A percentile compares a stretch with the other conserved stretches of the same genome.
Conservation (phyloP, 2,797 vertebrate species). For the Siniperca scherzeri region DNA sequence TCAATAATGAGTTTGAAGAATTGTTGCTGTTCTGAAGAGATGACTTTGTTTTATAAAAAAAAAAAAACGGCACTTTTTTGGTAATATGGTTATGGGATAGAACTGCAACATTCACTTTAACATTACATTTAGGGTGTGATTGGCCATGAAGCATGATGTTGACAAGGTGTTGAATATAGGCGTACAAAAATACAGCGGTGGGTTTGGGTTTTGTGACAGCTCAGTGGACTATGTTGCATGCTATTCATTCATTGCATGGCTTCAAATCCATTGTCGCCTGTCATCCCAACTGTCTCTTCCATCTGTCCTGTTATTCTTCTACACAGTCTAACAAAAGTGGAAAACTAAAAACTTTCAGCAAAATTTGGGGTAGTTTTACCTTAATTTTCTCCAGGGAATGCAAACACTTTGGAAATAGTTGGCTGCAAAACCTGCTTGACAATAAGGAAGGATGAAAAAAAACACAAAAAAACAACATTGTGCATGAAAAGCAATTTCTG, state of each 20-base stretch:
- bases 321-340: conserved; percentile 34
- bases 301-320: conserved; percentile 55
- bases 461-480: conserved; percentile 32
- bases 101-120: conserved; percentile 22
- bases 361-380: conserved; percentile 35
- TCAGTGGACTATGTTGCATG: conserved; percentile 29
- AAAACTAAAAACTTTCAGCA: conserved; percentile 40
- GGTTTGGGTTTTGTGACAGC: conserved; percentile 40
- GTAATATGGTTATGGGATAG: neutral
- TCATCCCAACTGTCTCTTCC: conserved; percentile 63
- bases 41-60: neutral
- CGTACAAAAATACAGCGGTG: neutral
- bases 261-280: conserved; percentile 54
- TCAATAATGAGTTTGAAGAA: conserved; percentile 23
- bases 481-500: conserved; percentile 38
- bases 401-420: conserved; percentile 13
- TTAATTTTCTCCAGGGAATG: conserved; percentile 1
- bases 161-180: conserved; percentile 34
- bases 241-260: conserved; percentile 40
- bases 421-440: conserved; percentile 15
- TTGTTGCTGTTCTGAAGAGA: conserved; percentile 14
- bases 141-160: conserved; percentile 37
- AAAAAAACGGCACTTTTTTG: neutral
- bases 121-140: conserved; percentile 43
- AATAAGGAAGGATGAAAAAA: conserved; percentile 15